A percentile compares a stretch with the other conserved stretches of the same genome.
These are phyloP conservation scores for Ursus arctos DNA, from an alignment of 2,113 vertebrate genomes.

Conservation along the genomic window DNA sequence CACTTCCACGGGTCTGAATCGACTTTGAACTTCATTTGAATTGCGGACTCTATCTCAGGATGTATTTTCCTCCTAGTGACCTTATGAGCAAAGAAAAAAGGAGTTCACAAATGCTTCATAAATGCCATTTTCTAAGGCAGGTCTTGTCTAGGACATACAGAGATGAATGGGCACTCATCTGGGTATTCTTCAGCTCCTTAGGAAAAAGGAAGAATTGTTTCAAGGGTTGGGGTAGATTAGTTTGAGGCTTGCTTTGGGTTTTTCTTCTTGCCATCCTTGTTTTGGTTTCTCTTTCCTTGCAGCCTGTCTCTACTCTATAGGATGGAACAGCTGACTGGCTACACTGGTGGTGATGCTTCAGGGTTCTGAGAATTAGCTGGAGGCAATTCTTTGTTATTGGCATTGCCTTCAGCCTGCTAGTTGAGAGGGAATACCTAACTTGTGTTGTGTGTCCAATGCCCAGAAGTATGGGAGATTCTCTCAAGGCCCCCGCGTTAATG, in stretches of 20 bases:
- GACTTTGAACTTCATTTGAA: slow-evolving; percentile 33
- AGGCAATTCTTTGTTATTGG: slow-evolving; percentile 61
- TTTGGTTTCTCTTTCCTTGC: not conserved
- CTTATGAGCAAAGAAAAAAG: slow-evolving; percentile 35
- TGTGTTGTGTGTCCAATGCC: not conserved
- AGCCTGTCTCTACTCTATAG: not conserved
- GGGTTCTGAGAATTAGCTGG: slow-evolving; percentile 69
- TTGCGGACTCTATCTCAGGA: not conserved
- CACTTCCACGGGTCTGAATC: not conserved
- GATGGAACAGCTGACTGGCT: not conserved
- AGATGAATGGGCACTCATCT: not conserved
- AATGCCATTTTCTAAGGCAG: not conserved
- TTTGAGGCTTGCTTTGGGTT: slow-evolving; percentile 56
- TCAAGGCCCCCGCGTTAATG: fast-evolving
- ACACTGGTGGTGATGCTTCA: not conserved
- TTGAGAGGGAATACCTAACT: slow-evolving; percentile 21
- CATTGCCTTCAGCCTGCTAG: slow-evolving; percentile 51
- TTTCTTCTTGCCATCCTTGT: not conserved
- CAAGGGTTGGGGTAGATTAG: not conserved
- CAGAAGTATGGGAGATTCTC: not conserved
- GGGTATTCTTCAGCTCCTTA: not conserved
- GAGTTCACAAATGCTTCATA: not conserved
- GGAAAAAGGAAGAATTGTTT: not conserved
- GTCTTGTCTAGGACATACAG: slow-evolving; percentile 45
- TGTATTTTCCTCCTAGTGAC: slow-evolving; percentile 26